Base-by-base conservation (phyloP, 2,113 vertebrate genomes). In the Cavia aperea region DNA sequence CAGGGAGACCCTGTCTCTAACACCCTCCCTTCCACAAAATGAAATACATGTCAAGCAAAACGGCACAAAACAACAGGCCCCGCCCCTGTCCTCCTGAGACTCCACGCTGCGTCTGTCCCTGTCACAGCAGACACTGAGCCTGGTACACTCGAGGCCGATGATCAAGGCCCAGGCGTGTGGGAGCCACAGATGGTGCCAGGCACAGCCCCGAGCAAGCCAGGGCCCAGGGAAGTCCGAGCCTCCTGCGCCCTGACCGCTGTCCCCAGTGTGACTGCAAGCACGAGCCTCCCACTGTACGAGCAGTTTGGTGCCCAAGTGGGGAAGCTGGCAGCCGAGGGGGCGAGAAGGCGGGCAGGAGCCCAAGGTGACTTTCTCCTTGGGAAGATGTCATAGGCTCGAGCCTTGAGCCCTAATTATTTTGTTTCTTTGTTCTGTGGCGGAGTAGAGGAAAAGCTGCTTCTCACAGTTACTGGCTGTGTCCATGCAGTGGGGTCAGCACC, bases 201-300 rank as follows among this genome's bases (percentile, higher is more conserved):
- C 5, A 6, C 65, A 2, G 14, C 29, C 65, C 65, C 2, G 14
- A 66, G 65, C 15, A 14, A 66, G 65, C 65, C 31, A 66, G 65
- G 63, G 26, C 63, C 63, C 0, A 31, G 65, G 65, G 31, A 36
- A 66, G 65, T 29, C 31, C 14, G 1, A 15, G 13, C 31, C 14
- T 66, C 65, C 31, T 36, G 31, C 33, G 12, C 14, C 65, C 65
- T 36, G 31, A 36, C 16, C 39, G 4, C 19, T 24, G 39, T 39
- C 19, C 70, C 70, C 66, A 68, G 66, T 2, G 33, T 33, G 72
- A 26, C 29, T 29, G 36, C 23, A 65, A 51, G 8, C 5, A 14
- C 23, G 3, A 2, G 11, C 81, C 26, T 68, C 77, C 84, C 63
- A 1, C 1, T 3, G 6, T 10, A 2, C 2, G 7, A 46, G 51